Evolutionary conservation across 2,113 vertebrate species (phyloP), one percentile per base, ranked within the genome.

Genomic region (Theristicus caerulescens): DNA sequence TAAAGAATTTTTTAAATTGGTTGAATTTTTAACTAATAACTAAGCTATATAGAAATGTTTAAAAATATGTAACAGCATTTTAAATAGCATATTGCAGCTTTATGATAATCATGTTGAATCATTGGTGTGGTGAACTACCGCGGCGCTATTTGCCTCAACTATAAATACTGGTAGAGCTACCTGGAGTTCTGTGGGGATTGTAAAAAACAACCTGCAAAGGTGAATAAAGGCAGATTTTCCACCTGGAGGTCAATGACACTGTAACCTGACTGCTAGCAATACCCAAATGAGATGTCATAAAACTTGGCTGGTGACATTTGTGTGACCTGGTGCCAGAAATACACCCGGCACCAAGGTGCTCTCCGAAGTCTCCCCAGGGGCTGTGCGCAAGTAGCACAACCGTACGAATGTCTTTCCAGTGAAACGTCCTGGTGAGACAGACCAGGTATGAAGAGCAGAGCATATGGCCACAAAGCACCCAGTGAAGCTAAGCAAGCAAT

Each of bases 371-470:
- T 58, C 46, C 36, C 42, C 55, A 18, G 8, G 49, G 36, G 26
- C 57, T 0, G 0, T 51, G 67, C 32, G 38, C 58, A n/a, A 24
- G 17, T 2, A 66, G 49, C 51, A 51, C n/a, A 64, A 26, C 0
- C 1, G 27, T 31, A 34, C 21, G 13, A 10, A 17, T 27, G 54
- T 54, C 17, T 38, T 66, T 58, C 44, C 47, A 71, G 32, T 22
- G 66, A 32, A 69, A 69, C 0, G 0, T 40, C 46, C 64, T 71
- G 51, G n/a, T 31, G 46, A 55, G 87, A 16, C 32, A 49, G 12
- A 29, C 4, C n/a, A 57, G 31, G 29, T 38, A 6, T 16, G 44
- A 87, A 44, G 31, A 91, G 36, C 36, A 90, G 34, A 38, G 12
- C 29, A 6, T 2, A n/a, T 1, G 11, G 8, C 44, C 36, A 14